Evolutionary conservation across 2,113 vertebrate species (phyloP), one percentile per base, ranked within the genome.

Genomic region (Scalopus aquaticus): DNA sequence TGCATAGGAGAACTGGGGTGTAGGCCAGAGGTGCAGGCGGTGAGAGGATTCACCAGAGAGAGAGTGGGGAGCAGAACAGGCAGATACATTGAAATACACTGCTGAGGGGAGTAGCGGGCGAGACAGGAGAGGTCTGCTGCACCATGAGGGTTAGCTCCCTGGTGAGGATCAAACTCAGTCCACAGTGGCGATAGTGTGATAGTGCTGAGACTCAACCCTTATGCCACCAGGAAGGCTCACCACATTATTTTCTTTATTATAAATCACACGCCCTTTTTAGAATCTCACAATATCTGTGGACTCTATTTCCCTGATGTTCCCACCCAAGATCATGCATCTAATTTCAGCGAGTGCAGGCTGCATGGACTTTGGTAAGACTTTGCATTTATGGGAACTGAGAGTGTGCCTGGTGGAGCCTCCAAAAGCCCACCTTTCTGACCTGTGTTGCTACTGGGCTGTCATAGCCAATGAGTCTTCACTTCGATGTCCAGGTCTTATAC

Each of bases 371-470:
- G 19, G 5, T 77, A 28, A 70, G 60, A 62, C 37, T 24, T 32
- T 26, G 9, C 37, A 17, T 16, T 13, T 56, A 15, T 4, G 42
- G 67, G n/a, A 49, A 22, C 28, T 16, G 56, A 74, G 39, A 28
- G 51, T 12, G 0, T 32, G 28, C 1, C 65, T 30, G 46, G 22
- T 8, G 35, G 37, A 67, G 16, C 10, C 32, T 37, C 28, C 1
- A 2, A 5, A 9, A 22, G 54, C 16, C 26, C 11, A 4, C 28
- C 3, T 2, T 64, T 56, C 44, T 39, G 17, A 24, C 5, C 17
- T 0, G 1, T 0, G 6, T 22, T 30, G 17, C 13, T 32, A 4
- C 19, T 51, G 6, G 3, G 19, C 15, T 26, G 11, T 24, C 12
- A 6, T 0, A 4, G 10, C 64, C 39, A 54, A 22, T 15, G 4